phyloP scores from a whole-genome alignment of 2,113 vertebrate species.

The Halichoerus grypus region DNA sequence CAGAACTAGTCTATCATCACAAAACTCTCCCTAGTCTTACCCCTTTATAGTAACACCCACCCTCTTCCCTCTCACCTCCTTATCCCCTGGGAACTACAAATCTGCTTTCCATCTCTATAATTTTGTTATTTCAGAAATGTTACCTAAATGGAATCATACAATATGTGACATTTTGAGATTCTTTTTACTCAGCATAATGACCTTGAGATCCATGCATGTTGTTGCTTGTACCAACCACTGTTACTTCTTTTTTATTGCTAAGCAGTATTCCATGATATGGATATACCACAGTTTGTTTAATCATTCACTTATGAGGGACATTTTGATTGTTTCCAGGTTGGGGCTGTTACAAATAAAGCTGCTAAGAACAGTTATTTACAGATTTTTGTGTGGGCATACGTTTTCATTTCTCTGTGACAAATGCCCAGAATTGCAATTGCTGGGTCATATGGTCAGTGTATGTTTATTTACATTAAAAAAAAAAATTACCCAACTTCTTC shows the following conservation, averaged over 20 bases:
- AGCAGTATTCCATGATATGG: neutral
- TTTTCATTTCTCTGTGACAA: slow-evolving; percentile 40
- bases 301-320: neutral
- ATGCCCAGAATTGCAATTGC: neutral
- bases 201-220: neutral
- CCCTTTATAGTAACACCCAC: neutral
- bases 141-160: neutral
- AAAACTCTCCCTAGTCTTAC: neutral
- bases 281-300: neutral
- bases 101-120: neutral
- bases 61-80: fast-evolving
- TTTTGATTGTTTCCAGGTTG: neutral
- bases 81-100: neutral
- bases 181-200: neutral
- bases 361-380: neutral
- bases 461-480: slow-evolving; percentile 17
- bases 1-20: neutral
- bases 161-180: neutral
- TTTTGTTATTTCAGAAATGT: neutral
- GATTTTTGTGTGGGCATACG: neutral
- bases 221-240: neutral
- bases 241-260: neutral
- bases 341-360: neutral
- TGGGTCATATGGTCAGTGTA: neutral
- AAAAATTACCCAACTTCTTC: neutral